Evolutionary conservation across 37 sponge, comb jelly and placozoan species (phyloP), one percentile per base, ranked within the genome.

Genomic region (Petrosia ficiformis): DNA sequence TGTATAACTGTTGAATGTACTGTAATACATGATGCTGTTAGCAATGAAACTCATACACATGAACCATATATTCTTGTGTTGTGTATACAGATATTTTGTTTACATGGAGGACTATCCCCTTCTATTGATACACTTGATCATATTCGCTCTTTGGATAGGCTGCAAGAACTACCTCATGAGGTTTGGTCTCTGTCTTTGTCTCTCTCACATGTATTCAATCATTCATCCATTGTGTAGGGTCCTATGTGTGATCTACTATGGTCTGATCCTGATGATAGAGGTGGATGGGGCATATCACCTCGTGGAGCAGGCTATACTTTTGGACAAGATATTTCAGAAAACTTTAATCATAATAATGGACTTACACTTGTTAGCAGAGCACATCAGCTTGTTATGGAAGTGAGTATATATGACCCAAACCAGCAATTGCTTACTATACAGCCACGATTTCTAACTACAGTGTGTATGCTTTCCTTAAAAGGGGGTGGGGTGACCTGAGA

Each of bases 301-400:
- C 93, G 98, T 25, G 95, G 98, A 16, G 98, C 98, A 37, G 98
- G 98, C 32, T 97, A 94, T 80, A 97, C 98, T 6, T 97, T 97
- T 66, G 98, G 98, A 24, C 98, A 97, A 81, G 98, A 97, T 65
- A 92, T 97, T 29, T 94, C 98, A 26, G 98, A 97, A 64, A 94
- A 95, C 59, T 97, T 97, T 81, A 97, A 94, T 71, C 98, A 94
- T 81, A 92, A 77, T 59, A 97, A 97, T 70, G 86, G 87, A 38
- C 79, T 97, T 30, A 97, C 95, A 11, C 75, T 97, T 42, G 82
- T 97, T 69, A 92, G 96, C 63, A 86, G 98, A 58, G 98, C 98
- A 5, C 98, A 97, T 48, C 98, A 97, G 79, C 75, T 97, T 44
- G 98, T 97, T n/a, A 97, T 97, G 98, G 98, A 97, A 90, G 95